A percentile compares a stretch with the other conserved stretches of the same genome.
Conservation (phyloP, 1,140 invertebrate genomes). For the Drosophila nikananu region DNA sequence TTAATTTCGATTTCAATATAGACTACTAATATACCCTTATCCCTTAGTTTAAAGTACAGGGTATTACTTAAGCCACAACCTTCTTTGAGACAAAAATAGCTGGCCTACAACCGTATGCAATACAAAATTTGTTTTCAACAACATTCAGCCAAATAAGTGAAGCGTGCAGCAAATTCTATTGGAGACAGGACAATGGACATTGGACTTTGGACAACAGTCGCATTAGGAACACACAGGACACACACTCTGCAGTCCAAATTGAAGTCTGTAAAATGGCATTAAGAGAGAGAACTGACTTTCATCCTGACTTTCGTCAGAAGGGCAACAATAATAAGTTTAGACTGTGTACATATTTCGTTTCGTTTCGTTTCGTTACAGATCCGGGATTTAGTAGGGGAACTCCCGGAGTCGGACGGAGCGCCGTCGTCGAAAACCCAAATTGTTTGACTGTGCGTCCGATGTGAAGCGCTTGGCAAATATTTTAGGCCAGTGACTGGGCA, state of each 20-base stretch:
- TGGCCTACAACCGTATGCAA: conserved; percentile 53
- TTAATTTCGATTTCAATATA: too few relatives aligned
- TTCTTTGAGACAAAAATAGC: conserved; percentile 33
- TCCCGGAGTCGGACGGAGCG: conserved; percentile 14
- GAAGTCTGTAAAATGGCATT: conserved; percentile 47
- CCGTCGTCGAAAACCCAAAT: conserved; percentile 43
- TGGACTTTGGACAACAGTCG: conserved; percentile 12
- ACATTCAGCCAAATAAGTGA: conserved; percentile 56
- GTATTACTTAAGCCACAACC: conserved; percentile 6
- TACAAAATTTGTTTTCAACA: conserved; percentile 59
- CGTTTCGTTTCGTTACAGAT: conserved; percentile 35
- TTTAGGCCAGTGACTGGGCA: conserved; percentile 57
- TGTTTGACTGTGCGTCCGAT: conserved; percentile 77
- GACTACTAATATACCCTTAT: too few relatives aligned
- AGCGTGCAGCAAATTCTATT: conserved; percentile 61
- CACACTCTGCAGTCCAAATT: conserved; percentile 18
- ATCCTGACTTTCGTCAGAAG: conserved; percentile 1
- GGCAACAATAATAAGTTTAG: conserved; percentile 45
- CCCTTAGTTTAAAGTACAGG: not conserved
- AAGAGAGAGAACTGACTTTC: conserved; percentile 6
- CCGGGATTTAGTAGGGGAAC: not conserved
- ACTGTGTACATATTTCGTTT: conserved; percentile 52
- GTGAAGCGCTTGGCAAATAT: conserved; percentile 79
- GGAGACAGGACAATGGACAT: conserved; percentile 18
- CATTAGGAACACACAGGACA: conserved; percentile 48